A percentile compares a stretch with the other conserved stretches of the same genome.
Conservation (phyloP, 2,888 invertebrate genomes). For the Drosophila pseudotakahashii region DNA sequence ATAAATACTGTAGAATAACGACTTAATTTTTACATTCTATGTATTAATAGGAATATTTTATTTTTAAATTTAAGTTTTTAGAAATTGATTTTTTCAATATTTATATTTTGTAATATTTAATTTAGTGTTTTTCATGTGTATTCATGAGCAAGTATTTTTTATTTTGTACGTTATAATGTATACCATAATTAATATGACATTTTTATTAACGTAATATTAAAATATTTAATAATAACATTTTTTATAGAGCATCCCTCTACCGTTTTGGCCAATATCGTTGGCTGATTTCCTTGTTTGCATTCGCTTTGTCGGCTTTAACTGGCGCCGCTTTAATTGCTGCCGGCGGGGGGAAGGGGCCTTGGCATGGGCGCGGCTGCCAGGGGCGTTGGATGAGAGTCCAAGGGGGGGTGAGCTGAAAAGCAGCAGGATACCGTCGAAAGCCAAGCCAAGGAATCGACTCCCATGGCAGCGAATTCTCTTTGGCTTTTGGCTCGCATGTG, state of each 20-base stretch:
- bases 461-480: conserved; percentile 23
- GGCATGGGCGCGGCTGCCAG: neutral
- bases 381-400: neutral
- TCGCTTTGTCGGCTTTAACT: conserved; percentile 49
- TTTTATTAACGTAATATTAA: too few relatives aligned
- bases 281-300: conserved; percentile 47
- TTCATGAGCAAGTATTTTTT: too few relatives aligned
- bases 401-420: conserved; percentile 2
- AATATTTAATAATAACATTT: too few relatives aligned
- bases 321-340: conserved; percentile 45
- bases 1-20: too few relatives aligned
- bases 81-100: too few relatives aligned
- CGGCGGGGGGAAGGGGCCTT: neutral
- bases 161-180: too few relatives aligned
- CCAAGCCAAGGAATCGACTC: conserved; percentile 26
- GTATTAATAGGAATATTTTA: too few relatives aligned
- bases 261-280: neutral
- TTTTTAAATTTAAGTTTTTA: too few relatives aligned
- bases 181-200: too few relatives aligned
- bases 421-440: conserved; percentile 29
- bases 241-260: conserved; percentile 11
- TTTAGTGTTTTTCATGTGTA: too few relatives aligned
- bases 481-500: conserved; percentile 58
- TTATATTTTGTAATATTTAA: too few relatives aligned
- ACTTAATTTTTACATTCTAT: too few relatives aligned